phyloP scores from a whole-genome alignment of 1,140 invertebrate species.

The Eriosoma lanigerum region DNA sequence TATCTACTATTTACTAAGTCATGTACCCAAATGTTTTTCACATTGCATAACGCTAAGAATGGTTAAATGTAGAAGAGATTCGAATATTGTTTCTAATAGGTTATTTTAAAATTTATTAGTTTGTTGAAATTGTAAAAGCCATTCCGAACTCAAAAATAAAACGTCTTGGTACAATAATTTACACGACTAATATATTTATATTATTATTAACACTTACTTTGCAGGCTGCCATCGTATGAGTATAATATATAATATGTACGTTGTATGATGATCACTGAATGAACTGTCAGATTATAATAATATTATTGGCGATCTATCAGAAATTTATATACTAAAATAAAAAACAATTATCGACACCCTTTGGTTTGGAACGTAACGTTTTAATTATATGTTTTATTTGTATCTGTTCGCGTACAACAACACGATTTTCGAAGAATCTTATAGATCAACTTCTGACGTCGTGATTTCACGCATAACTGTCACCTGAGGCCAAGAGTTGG shows the following conservation, averaged over 20 bases:
- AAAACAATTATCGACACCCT: slow-evolving; percentile 1
- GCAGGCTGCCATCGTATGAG: no score
- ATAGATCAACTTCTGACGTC: not conserved
- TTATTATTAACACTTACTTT: no score
- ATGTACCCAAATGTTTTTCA: no score
- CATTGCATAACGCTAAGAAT: no score
- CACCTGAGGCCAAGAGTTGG: not conserved
- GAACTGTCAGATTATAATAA: slow-evolving; percentile 23
- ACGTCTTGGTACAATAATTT: no score
- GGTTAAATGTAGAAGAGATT: no score
- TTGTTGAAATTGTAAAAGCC: no score
- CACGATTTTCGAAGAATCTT: slow-evolving; percentile 31
- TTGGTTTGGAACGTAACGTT: slow-evolving; percentile 20
- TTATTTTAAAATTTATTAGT: not conserved
- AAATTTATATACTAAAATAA: slow-evolving; percentile 38
- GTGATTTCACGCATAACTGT: slow-evolving; percentile 7
- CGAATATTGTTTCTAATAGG: no score
- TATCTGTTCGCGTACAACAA: not conserved
- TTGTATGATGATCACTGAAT: not conserved
- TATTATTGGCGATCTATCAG: not conserved
- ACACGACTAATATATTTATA: no score
- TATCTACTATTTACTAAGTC: no score
- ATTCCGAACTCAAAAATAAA: no score
- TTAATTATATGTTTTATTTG: slow-evolving; percentile 34
- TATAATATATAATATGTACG: not conserved